Percentiles rank a stretch among this genome's conserved stretches.
Conservation (phyloP, 1,140 invertebrate species). For the Hyposmocoma kahamanoa region DNA sequence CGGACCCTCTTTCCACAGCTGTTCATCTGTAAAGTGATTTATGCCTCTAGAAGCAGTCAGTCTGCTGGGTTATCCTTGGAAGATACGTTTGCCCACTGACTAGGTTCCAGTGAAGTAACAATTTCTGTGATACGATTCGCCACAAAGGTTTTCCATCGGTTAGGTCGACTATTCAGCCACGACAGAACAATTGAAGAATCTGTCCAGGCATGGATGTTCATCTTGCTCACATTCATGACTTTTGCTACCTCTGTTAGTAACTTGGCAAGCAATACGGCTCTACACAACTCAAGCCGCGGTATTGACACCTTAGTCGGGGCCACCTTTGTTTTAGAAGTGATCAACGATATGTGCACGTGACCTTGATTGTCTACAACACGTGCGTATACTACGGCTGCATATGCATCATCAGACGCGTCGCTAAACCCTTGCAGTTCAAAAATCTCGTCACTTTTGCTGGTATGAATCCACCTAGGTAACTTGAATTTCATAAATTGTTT, state of each 20-base stretch:
- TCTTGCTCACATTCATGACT: background rate
- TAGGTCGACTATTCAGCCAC: background rate
- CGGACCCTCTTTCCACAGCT: background rate
- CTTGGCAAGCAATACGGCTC: background rate
- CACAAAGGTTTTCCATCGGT: background rate
- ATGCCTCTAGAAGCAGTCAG: constrained; percentile 29
- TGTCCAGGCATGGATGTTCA: background rate
- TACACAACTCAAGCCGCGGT: constrained; percentile 19
- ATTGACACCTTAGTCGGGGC: constrained; percentile 20
- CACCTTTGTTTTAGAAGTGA: constrained; percentile 26
- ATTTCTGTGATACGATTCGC: background rate
- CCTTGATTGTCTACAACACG: background rate
- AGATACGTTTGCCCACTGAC: background rate
- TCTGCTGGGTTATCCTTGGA: constrained; percentile 23
- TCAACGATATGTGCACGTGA: background rate
- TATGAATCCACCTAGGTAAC: constrained; percentile 7
- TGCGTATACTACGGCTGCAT: constrained; percentile 7
- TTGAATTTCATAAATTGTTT: background rate
- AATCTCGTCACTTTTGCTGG: background rate
- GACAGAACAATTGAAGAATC: background rate
- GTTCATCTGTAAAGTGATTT: constrained; percentile 16
- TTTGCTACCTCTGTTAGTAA: background rate
- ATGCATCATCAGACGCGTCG: constrained; percentile 10
- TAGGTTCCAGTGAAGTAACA: background rate
- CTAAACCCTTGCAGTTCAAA: constrained; percentile 10